Percentiles rank a stretch among this genome's conserved stretches.
These are phyloP conservation scores for Invenusta paracnida DNA, from an alignment of 2,888 invertebrate species.

Conservation along the genomic window DNA sequence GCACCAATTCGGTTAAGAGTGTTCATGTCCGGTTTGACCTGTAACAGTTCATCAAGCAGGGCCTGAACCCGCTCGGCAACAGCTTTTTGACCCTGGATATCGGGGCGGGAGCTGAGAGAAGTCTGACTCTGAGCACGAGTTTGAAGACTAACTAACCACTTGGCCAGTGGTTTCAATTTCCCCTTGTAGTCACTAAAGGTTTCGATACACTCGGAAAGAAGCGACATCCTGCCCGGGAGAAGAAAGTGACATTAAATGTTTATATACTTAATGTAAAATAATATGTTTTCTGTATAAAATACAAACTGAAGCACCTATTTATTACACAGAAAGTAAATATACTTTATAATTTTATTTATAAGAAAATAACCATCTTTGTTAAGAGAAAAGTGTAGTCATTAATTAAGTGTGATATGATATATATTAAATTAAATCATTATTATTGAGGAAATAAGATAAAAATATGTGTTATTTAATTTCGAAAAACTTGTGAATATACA, in stretches of 20 bases:
- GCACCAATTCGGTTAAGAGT: constrained; percentile 56
- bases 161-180: not conserved
- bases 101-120: not conserved
- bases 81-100: constrained; percentile 49
- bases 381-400: too few relatives aligned
- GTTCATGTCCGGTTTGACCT: constrained; percentile 47
- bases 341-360: too few relatives aligned
- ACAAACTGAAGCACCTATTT: too few relatives aligned
- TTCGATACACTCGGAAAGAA: not conserved
- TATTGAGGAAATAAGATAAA: too few relatives aligned
- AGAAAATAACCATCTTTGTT: too few relatives aligned
- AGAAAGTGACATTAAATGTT: too few relatives aligned
- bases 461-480: too few relatives aligned
- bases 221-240: not conserved
- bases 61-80: not conserved
- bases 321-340: too few relatives aligned
- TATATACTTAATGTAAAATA: not conserved
- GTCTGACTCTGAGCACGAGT: constrained; percentile 2
- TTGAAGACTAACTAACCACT: constrained; percentile 12
- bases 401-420: too few relatives aligned
- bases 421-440: too few relatives aligned
- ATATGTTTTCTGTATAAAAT: too few relatives aligned
- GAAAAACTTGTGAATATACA: too few relatives aligned
- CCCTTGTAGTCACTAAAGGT: constrained; percentile 2
- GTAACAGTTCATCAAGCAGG: constrained; percentile 46